Conservation (phyloP, 2,797 vertebrate species). For the Australoheros facetus region DNA sequence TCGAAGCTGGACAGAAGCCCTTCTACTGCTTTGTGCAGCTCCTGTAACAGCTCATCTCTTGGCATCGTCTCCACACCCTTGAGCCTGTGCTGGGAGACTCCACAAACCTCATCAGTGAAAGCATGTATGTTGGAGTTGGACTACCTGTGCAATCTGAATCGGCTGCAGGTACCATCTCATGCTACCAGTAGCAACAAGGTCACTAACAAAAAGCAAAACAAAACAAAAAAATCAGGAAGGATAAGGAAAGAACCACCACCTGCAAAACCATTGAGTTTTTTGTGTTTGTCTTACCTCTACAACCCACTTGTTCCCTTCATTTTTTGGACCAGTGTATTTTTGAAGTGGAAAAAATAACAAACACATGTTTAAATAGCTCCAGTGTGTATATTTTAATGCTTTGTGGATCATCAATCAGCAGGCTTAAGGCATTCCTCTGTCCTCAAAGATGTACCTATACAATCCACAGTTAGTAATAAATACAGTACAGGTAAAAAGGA, state of each 20-base stretch:
- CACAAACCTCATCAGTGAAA: too few species aligned
- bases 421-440: constrained; percentile 78
- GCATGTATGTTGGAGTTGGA: background rate
- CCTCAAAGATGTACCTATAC: constrained; percentile 60
- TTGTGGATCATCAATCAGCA: constrained; percentile 76
- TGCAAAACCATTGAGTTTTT: background rate
- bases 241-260: too few species aligned
- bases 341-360: background rate
- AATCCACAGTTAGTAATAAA: constrained; percentile 74
- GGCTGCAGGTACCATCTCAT: background rate
- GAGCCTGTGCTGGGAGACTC: too few species aligned
- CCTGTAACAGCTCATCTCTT: too few species aligned
- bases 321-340: background rate
- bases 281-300: background rate
- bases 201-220: background rate
- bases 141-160: background rate
- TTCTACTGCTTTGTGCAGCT: too few species aligned
- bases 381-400: constrained; percentile 80
- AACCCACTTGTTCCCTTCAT: background rate
- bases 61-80: too few species aligned
- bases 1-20: too few species aligned
- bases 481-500: constrained; percentile 70
- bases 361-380: constrained; percentile 68
- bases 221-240: too few species aligned
- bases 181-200: accelerated